A percentile compares a stretch with the other conserved stretches of the same genome.
These are phyloP conservation scores for Dinocampus coccinellae DNA, from an alignment of 2,888 invertebrate species.

Conservation along the genomic window DNA sequence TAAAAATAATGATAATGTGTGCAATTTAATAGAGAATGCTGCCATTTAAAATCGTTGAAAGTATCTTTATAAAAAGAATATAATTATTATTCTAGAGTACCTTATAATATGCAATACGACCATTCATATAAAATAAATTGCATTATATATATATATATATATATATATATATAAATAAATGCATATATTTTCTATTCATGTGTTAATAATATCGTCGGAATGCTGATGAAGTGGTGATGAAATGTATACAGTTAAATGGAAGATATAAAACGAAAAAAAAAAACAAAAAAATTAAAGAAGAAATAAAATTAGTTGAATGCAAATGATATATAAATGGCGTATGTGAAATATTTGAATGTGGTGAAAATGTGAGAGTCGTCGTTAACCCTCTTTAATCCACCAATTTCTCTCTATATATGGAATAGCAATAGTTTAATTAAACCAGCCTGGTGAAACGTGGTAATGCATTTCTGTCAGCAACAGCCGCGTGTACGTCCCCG, in stretches of 20 bases:
- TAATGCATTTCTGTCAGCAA: conserved; percentile 59
- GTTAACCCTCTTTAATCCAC: conserved; percentile 26
- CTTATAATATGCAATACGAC: neutral
- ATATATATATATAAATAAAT: neutral
- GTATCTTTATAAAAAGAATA: neutral
- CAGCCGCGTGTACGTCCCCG: conserved; percentile 54
- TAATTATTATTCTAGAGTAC: neutral
- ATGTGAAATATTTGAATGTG: conserved; percentile 3
- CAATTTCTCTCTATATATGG: conserved; percentile 45
- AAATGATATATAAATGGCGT: neutral
- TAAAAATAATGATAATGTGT: neutral
- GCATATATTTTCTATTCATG: neutral
- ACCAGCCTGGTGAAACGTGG: conserved; percentile 47
- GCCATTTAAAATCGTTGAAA: neutral
- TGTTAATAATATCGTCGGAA: neutral
- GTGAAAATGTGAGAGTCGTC: neutral
- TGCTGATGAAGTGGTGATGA: neutral
- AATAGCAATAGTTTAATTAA: conserved; percentile 65
- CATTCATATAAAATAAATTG: neutral
- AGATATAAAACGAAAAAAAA: conserved; percentile 1
- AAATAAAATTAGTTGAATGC: no score
- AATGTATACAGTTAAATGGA: neutral
- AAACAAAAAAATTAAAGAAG: neutral
- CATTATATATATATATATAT: no score
- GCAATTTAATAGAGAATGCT: neutral